Evolutionary conservation across 2,888 invertebrate species (phyloP).

Genomic region (Psylliodes chrysocephalus): DNA sequence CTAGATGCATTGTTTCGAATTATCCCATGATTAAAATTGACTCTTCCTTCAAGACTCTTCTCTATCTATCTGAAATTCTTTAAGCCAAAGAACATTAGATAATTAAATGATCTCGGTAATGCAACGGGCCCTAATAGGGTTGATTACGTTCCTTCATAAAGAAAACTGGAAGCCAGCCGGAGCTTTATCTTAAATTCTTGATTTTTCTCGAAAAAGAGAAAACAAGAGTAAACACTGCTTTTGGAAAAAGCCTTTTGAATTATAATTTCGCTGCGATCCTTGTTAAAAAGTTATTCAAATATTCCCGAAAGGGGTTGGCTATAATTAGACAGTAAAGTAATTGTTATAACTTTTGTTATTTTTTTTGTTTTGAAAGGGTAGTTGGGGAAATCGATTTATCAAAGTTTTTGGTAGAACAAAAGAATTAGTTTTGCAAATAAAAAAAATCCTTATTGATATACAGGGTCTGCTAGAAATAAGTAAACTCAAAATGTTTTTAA

Average conservation of each 20-base stretch:
- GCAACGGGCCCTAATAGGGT: slow-evolving; percentile 12
- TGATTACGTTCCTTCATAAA: slow-evolving; percentile 14
- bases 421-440: too few relatives aligned
- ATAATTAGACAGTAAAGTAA: slow-evolving; percentile 5
- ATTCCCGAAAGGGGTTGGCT: not conserved
- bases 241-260: slow-evolving; percentile 1
- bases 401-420: too few relatives aligned
- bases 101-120: slow-evolving; percentile 22
- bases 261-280: not conserved
- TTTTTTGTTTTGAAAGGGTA: too few relatives aligned
- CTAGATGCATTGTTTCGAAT: too few relatives aligned
- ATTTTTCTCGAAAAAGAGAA: slow-evolving; percentile 21
- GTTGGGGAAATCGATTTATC: too few relatives aligned
- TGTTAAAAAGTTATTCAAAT: slow-evolving; percentile 9
- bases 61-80: slow-evolving; percentile 15
- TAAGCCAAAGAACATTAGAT: slow-evolving; percentile 16
- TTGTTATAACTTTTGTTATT: too few relatives aligned
- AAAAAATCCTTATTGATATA: too few relatives aligned
- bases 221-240: slow-evolving; percentile 3
- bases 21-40: too few relatives aligned
- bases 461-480: too few relatives aligned
- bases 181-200: slow-evolving; percentile 17
- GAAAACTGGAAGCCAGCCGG: not conserved
- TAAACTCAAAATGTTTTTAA: too few relatives aligned
- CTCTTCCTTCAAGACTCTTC: too few relatives aligned